Percentiles rank a stretch among this genome's conserved stretches.
phyloP scores from a whole-genome alignment of 2,888 invertebrate species.

The Parascotia fuliginaria region DNA sequence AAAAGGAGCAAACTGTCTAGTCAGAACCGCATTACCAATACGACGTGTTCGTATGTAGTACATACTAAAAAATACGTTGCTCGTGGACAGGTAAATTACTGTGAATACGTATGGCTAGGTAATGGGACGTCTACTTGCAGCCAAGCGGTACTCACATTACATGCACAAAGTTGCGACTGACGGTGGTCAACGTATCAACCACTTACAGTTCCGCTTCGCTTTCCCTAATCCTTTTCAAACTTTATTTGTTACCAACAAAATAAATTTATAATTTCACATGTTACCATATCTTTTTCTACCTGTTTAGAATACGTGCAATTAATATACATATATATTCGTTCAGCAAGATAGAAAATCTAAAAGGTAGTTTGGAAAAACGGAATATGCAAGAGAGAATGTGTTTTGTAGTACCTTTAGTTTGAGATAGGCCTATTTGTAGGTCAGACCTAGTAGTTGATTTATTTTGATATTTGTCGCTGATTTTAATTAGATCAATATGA shows the following conservation, averaged over 20 bases:
- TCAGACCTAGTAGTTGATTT: too few relatives aligned
- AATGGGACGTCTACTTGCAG: background rate
- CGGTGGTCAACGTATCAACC: conserved; percentile 26
- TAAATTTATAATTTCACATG: conserved; percentile 17
- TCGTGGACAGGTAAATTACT: conserved; percentile 33
- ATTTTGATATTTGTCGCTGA: too few relatives aligned
- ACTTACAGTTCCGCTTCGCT: conserved; percentile 15
- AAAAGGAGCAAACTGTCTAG: background rate
- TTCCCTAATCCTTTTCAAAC: conserved; percentile 24
- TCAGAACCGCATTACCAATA: conserved; percentile 5
- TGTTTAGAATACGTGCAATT: background rate
- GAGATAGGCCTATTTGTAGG: too few relatives aligned
- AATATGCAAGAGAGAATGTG: too few relatives aligned
- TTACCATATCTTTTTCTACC: background rate
- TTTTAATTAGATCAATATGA: too few relatives aligned
- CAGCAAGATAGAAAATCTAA: too few relatives aligned
- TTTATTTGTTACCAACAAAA: conserved; percentile 23
- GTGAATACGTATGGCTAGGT: conserved; percentile 25
- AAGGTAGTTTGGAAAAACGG: too few relatives aligned
- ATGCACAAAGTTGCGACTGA: conserved; percentile 26
- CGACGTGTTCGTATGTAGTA: background rate
- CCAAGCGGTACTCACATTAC: conserved; percentile 4
- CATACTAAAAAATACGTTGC: conserved; percentile 27
- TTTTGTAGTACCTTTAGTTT: too few relatives aligned
- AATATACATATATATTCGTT: too few relatives aligned